Evolutionary conservation across 2,888 invertebrate genomes (phyloP), one percentile per base, ranked within the genome.

Genomic region (Dasypogon diadema): DNA sequence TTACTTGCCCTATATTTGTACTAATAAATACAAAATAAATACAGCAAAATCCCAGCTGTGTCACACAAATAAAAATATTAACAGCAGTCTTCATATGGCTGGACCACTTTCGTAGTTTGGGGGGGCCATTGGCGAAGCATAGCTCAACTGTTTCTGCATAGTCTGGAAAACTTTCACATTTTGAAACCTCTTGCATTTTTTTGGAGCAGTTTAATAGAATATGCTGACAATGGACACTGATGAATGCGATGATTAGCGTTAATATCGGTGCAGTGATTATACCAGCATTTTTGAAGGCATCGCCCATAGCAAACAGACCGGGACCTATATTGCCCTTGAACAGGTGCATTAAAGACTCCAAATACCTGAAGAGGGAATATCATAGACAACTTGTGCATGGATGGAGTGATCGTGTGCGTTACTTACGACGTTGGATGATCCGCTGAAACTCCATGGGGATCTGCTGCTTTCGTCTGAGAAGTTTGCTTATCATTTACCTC

Each of bases 31-130:
- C 95, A 82, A 98, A 94, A 87, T 99, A 99, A 26, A 98, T 95
- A 85, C 97, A 98, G 86, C 99, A 99, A 87, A 99, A 98, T 77
- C 99, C 99, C 77, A 99, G 88, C 87, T 99, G 99, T n/a, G 98
- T 98, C 75, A 97, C 88, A 85, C 96, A 94, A 74, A 99, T 90
- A 87, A 97, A 97, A 12, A 90, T 82, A 86, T 97, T 96, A 77
- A 98, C 94, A 75, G 91, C 81, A 34, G 87, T 88, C 87, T 91
- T 91, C 89, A 93, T 92, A 6, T 87, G 81, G 30, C 85, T 86
- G 0, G 93, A 90, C 81, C 91, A 88, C 22, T 87, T 87, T 51
- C 91, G 88, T n/a, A 92, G 82, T 30, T 86, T 83, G 1, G 87
- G 84, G 0, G 95, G 94, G 0, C 96, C 96, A 65, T 90, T 90